Base-by-base conservation (phyloP, 2,113 vertebrate genomes). In the Podarcis muralis region DNA sequence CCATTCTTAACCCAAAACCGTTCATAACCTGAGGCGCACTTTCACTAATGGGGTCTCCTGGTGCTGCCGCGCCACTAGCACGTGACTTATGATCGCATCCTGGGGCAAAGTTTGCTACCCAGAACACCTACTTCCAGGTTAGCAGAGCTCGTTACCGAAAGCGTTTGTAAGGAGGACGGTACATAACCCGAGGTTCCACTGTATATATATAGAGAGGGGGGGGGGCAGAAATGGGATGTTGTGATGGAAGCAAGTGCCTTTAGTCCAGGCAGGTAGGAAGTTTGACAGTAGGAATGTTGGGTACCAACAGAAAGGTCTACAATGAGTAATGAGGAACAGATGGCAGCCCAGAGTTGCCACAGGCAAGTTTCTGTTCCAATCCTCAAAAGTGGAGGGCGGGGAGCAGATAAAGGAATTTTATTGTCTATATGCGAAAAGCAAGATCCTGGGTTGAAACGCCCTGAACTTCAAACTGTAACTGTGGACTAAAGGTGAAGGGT, bases 1-100 rank as follows among this genome's bases (percentile, higher is more conserved):
- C 48, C 11, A 53, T 53, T 53, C 48, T 53, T 53, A 53, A 53
- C 9, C 48, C 9, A 2, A 53, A 53, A 12, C 48, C 0, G 2
- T 53, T 53, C 48, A 11, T 12, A 53, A 53, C 11, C 48, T 12
- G 48, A 53, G 48, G 11, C 48, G 9, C 9, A 9, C 48, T 53
- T 53, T 53, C 48, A 0, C 48, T 11, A 53, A 53, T 11, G 48
- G 48, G 48, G 48, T 53, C 48, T 53, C 48, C 48, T 53, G 48
- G 0, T 12, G 48, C 48, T 0, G 48, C 11, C 2, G 0, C 9
- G 11, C 48, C 11, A 0, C 48, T 11, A 9, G 48, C 2, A 53
- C 11, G 48, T 12, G 48, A 53, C 48, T 53, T 53, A 11, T 53
- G 48, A 0, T 53, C 9, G 48, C 48, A 53, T 53, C 48, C 48